These are phyloP conservation scores for Tachypleus tridentatus DNA, from an alignment of 1,140 invertebrate genomes.

Conservation along the genomic window DNA sequence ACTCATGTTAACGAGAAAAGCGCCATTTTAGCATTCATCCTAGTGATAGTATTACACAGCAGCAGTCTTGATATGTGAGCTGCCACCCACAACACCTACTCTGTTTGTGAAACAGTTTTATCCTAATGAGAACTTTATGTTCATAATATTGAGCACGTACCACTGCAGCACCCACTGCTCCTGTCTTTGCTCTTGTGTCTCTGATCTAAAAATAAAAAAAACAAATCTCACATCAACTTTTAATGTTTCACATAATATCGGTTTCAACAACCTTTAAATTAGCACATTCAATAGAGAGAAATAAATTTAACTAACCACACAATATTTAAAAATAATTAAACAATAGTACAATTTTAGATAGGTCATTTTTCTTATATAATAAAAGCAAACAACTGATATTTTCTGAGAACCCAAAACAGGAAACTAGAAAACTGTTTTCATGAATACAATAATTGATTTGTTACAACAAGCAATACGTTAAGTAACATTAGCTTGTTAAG, in stretches of 20 bases:
- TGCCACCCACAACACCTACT: conserved; percentile 10
- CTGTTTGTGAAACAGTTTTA: conserved; percentile 14
- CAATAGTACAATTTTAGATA: neutral
- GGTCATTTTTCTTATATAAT: neutral
- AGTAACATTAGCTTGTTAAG: too few species aligned
- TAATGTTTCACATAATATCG: too few species aligned
- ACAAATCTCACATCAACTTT: neutral
- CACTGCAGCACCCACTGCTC: too few species aligned
- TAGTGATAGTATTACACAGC: too few species aligned
- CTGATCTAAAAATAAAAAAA: conserved; percentile 14
- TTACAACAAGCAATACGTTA: too few species aligned
- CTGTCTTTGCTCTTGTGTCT: conserved; percentile 18
- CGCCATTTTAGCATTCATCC: too few species aligned
- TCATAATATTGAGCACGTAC: conserved; percentile 18
- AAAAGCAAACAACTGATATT: neutral
- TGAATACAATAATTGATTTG: too few species aligned
- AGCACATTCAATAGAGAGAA: too few species aligned
- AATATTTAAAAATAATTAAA: neutral
- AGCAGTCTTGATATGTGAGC: too few species aligned
- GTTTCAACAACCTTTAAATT: too few species aligned
- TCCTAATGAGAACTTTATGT: neutral
- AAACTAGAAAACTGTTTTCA: neutral
- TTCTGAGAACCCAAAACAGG: neutral
- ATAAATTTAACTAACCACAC: neutral
- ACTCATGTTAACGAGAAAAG: too few species aligned